Base-by-base conservation (phyloP, 2,113 vertebrate species). In the Camelus dromedarius region DNA sequence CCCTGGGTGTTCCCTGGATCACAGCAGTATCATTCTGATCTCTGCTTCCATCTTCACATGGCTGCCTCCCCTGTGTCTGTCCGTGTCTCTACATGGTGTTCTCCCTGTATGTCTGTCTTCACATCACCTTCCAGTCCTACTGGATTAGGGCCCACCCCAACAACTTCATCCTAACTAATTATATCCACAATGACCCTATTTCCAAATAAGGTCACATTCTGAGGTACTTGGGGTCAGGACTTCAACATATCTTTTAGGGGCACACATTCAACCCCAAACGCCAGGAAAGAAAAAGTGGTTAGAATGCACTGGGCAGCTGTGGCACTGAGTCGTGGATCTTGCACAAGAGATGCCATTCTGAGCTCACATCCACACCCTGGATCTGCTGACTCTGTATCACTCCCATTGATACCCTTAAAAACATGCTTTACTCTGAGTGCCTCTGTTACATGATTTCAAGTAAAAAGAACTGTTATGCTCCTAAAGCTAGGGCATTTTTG, bases 341-440 rank as follows among this genome's bases (percentile, higher is more conserved):
- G 58, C 48, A 83, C 16, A 58, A 92, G 38, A 90, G 87, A 91
- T 58, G 48, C n/a, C 3, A 1, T 66, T 67, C 91, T 93, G 58
- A 93, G 73, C 73, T 93, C 95, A 89, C 1, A 50, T 48, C 89
- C 95, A 96, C 77, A 88, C 52, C 72, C 82, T 90, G 28, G 30
- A 60, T 75, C 73, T 85, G 32, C 93, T 93, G 88, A 96, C 48
- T 80, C 93, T 96, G 96, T 96, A 67, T 96, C 95, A 90, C 54
- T 92, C 35, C 75, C 80, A 76, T 12, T 32, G 86, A 52, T 35
- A 93, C 70, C 42, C 95, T 87, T 80, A 60, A 86, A 96, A 97
- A 89, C 54, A 89, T 35, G 89, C 46, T 92, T 95, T 89, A 48
- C 66, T 93, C 32, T 81, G 32, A 24, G 32, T 83, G 35, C 11